Conservation (phyloP, 2,113 vertebrate genomes). For the Triplophysa siluroides region DNA sequence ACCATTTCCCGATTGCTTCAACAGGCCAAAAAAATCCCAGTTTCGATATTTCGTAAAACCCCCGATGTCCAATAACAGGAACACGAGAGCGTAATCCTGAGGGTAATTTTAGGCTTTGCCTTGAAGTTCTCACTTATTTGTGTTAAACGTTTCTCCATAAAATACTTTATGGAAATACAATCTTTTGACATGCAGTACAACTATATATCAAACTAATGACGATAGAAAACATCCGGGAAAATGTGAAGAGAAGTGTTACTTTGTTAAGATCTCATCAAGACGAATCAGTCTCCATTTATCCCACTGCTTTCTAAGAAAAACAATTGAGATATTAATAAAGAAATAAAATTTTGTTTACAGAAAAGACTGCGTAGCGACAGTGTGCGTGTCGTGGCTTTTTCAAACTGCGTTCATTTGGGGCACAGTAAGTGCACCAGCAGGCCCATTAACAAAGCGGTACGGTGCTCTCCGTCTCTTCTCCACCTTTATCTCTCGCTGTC, state of each 20-base stretch:
- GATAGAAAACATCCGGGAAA: too few relatives aligned
- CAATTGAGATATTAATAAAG: not conserved
- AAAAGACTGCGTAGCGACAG: not conserved
- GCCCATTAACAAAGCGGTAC: not conserved
- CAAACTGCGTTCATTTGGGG: not conserved
- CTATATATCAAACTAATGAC: not conserved
- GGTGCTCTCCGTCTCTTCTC: not conserved
- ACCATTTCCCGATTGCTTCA: slow-evolving; percentile 41
- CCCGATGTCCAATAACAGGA: too few relatives aligned
- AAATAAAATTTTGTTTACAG: not conserved
- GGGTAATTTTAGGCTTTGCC: too few relatives aligned
- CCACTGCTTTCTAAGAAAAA: not conserved
- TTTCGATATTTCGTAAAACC: not conserved
- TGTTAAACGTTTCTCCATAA: too few relatives aligned
- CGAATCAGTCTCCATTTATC: not conserved
- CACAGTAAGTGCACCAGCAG: not conserved
- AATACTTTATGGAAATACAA: too few relatives aligned
- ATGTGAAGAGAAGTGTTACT: too few relatives aligned
- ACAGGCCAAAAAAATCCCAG: not conserved
- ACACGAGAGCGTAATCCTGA: too few relatives aligned
- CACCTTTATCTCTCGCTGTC: not conserved
- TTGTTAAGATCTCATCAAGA: not conserved
- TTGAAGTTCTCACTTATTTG: too few relatives aligned
- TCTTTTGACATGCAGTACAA: too few relatives aligned
- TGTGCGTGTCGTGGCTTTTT: not conserved